Conservation (phyloP, 2,888 invertebrate genomes). For the Cactoblastis cactorum region DNA sequence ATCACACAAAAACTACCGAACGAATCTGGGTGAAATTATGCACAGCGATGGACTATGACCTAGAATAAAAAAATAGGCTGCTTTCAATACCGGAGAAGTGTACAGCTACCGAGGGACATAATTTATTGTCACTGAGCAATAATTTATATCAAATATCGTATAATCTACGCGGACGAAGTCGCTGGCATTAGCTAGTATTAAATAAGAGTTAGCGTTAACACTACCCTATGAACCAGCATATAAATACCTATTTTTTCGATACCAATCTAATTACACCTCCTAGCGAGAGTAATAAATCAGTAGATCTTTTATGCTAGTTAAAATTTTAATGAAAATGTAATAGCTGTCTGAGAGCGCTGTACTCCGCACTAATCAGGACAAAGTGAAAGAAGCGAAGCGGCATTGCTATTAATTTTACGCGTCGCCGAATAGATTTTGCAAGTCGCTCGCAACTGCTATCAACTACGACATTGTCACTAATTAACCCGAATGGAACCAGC, state of each 20-base stretch:
- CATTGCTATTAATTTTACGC: conserved; percentile 6
- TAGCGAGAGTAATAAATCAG: background rate
- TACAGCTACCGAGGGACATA: no score
- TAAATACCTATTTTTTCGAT: background rate
- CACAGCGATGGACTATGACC: no score
- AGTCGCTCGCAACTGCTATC: conserved; percentile 5
- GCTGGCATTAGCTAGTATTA: no score
- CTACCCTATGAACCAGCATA: no score
- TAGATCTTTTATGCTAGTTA: background rate
- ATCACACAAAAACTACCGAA: no score
- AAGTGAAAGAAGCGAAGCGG: conserved; percentile 2
- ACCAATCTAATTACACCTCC: background rate
- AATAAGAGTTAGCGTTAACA: no score
- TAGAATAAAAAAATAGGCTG: no score
- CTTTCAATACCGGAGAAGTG: no score
- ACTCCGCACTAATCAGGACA: conserved; percentile 5
- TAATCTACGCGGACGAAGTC: no score
- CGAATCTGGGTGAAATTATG: no score
- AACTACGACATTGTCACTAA: conserved; percentile 10
- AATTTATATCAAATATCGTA: no score
- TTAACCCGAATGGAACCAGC: conserved; percentile 4
- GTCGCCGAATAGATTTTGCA: conserved; percentile 1
- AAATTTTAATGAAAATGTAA: background rate
- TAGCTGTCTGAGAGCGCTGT: background rate
- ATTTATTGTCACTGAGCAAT: no score